Evolutionary conservation across 2,888 invertebrate species (phyloP).

Genomic region (Apocheima hispidaria): DNA sequence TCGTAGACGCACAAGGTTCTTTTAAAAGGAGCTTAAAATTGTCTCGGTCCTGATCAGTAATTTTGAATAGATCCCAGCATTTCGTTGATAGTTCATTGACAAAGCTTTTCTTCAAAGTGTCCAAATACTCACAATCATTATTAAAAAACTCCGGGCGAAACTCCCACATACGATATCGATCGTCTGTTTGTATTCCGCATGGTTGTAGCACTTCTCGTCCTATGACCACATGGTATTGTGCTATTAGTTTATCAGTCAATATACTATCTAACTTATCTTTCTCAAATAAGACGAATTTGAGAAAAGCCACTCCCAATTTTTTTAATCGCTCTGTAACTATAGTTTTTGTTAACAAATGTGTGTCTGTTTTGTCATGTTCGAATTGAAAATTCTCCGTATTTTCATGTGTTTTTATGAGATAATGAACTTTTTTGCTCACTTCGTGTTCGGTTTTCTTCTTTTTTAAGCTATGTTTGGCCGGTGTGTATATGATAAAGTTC

Average conservation of each 20-base stretch:
- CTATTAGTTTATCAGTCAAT: neutral
- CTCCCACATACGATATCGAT: neutral
- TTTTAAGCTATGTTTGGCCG: neutral
- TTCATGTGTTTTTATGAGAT: neutral
- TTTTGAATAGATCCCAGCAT: neutral
- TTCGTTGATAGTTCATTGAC: neutral
- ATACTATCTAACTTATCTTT: neutral
- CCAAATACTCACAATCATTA: neutral
- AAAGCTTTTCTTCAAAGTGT: neutral
- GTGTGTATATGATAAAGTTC: neutral
- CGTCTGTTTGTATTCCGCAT: neutral
- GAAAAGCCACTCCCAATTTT: neutral
- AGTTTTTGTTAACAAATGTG: neutral
- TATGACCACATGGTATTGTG: conserved; percentile 4
- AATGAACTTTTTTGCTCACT: neutral
- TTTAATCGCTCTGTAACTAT: neutral
- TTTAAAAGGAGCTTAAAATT: neutral
- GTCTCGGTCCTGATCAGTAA: neutral
- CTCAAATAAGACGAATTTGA: neutral
- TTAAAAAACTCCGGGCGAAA: neutral
- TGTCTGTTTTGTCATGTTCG: neutral
- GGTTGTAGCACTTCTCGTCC: neutral
- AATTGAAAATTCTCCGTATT: neutral
- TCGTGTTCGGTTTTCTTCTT: neutral
- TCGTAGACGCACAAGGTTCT: neutral